Evolutionary conservation across 2,113 vertebrate species (phyloP), one percentile per base, ranked within the genome.

Genomic region (Sorex fumeus): DNA sequence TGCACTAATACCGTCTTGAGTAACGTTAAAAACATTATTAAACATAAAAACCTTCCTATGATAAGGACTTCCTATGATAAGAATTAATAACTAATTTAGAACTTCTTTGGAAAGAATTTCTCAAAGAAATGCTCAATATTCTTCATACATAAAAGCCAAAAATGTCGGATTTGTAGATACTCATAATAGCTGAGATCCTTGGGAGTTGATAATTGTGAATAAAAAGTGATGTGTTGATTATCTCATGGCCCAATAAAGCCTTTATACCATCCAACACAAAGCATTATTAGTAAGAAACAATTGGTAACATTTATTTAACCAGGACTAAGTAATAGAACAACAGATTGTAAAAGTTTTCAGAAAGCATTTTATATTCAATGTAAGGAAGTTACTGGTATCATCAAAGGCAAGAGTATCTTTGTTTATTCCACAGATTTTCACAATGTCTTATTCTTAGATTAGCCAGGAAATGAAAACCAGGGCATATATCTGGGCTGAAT

Each of bases 381-480:
- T 43, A 66, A 91, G 28, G n/a, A 76, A 40, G 21, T 18, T 25
- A 81, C 36, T 45, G 36, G 64, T 12, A 45, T 74, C 40, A 43
- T 66, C 30, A 86, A 53, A 43, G 70, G 87, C 8, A 75, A 92
- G 25, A 30, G 6, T 64, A 69, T 66, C 28, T 64, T 28, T 91
- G n/a, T 60, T 91, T 4, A 77, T 85, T 62, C 8, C 53, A 81
- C 32, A 93, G 64, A 83, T n/a, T 18, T 13, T 36, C 2, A 74
- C 53, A 34, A 69, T 69, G 47, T 75, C 87, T 86, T 92, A 64
- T 23, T 60, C 19, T 90, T 93, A 79, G 84, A 30, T 53, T 79
- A 91, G 76, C 13, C n/a, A 84, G 28, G 28, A 16, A 64, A 40
- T 64, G 84, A 69, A 71, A 62, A 57, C 40, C 67, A 34, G 74